Conservation (phyloP, 2,113 vertebrate species). For the Triplophysa tibetana region DNA sequence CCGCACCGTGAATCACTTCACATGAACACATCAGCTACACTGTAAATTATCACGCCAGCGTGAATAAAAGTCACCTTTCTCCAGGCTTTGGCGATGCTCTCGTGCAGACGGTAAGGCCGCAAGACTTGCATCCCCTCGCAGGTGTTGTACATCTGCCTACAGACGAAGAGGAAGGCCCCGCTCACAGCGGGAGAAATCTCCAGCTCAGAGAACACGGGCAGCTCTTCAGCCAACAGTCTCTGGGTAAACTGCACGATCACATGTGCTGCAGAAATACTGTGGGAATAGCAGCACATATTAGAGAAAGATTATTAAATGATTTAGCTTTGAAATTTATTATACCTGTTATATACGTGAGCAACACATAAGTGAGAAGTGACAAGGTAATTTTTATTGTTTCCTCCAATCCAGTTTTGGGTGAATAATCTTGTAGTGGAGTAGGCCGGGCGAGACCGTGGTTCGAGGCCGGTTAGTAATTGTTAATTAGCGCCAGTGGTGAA, state of each 20-base stretch:
- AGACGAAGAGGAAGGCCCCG: slow-evolving; percentile 90
- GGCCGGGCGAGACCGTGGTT: too few species aligned
- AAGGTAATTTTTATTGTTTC: too few species aligned
- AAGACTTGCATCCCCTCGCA: slow-evolving; percentile 88
- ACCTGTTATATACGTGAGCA: too few species aligned
- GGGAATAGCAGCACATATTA: slow-evolving; percentile 9
- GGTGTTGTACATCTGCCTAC: slow-evolving; percentile 89
- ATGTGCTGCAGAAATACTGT: slow-evolving; percentile 80
- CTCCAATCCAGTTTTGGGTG: too few species aligned
- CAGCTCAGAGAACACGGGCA: slow-evolving; percentile 68
- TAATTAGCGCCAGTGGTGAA: too few species aligned
- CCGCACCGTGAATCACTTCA: background rate
- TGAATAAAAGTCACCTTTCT: slow-evolving; percentile 78
- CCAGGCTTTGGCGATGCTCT: slow-evolving; percentile 81
- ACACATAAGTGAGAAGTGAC: too few species aligned
- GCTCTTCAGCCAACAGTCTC: slow-evolving; percentile 80
- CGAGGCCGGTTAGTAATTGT: too few species aligned
- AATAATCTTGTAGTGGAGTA: too few species aligned
- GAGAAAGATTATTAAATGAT: too few species aligned
- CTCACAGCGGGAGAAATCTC: slow-evolving; percentile 72
- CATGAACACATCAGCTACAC: background rate
- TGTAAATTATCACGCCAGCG: too few species aligned
- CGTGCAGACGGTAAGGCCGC: slow-evolving; percentile 81
- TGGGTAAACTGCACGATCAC: slow-evolving; percentile 85
- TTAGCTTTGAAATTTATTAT: too few species aligned